Conservation (phyloP, 2,797 vertebrate genomes). For the Syngnathus acus region DNA sequence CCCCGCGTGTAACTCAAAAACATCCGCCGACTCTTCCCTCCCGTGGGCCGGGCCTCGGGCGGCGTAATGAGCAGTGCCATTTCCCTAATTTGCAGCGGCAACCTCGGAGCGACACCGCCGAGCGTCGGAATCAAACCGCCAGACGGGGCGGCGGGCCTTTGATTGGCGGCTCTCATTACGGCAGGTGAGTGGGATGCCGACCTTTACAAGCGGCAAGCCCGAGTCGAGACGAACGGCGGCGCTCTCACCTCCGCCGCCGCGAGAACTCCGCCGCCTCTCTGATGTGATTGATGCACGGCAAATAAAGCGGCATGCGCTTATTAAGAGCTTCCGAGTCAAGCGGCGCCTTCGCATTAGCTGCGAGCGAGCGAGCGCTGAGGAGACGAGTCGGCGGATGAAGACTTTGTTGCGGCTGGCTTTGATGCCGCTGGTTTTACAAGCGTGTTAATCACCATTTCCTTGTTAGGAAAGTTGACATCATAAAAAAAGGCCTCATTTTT, state of each 20-base stretch:
- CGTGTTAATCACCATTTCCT: conserved; percentile 52
- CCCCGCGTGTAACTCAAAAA: conserved; percentile 60
- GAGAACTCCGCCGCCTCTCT: conserved; percentile 49
- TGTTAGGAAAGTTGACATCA: conserved; percentile 45
- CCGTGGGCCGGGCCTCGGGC: conserved; percentile 58
- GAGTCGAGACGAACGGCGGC: conserved; percentile 69
- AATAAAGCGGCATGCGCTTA: conserved; percentile 65
- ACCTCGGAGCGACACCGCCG: conserved; percentile 49
- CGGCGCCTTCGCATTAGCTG: conserved; percentile 62
- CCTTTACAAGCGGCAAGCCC: conserved; percentile 49
- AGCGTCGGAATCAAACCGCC: conserved; percentile 67
- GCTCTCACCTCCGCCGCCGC: conserved; percentile 61
- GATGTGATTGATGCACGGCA: conserved; percentile 60
- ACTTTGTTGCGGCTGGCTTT: conserved; percentile 60
- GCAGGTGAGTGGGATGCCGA: conserved; percentile 76
- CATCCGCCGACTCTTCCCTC: conserved; percentile 56
- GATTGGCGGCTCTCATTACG: conserved; percentile 81
- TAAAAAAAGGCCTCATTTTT: neutral
- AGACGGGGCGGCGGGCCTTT: conserved; percentile 63
- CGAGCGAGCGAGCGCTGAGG: conserved; percentile 50
- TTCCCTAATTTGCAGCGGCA: conserved; percentile 71
- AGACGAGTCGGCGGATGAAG: conserved; percentile 44
- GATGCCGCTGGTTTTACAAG: conserved; percentile 56
- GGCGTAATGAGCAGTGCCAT: conserved; percentile 67
- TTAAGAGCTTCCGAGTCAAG: conserved; percentile 58